These are phyloP conservation scores for Gorsachius goisagi DNA, from an alignment of 2,113 vertebrate species.

Conservation along the genomic window DNA sequence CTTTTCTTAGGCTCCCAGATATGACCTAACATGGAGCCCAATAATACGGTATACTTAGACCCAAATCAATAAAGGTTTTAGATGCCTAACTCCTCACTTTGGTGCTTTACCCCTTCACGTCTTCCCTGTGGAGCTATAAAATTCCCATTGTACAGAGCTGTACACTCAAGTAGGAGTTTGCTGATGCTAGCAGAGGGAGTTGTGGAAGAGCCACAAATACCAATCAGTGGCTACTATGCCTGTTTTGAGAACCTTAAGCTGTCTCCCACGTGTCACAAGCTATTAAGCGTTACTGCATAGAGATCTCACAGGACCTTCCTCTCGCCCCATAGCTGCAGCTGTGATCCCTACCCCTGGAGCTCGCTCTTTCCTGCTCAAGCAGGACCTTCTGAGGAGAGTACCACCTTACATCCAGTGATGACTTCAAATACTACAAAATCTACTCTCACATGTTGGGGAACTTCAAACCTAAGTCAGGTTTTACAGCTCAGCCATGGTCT, in stretches of 20 bases:
- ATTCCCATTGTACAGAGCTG: constrained; percentile 60
- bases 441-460: neutral
- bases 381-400: neutral
- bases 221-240: neutral
- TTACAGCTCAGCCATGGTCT: neutral
- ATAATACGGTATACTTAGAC: constrained; percentile 27
- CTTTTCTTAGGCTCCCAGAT: constrained; percentile 51
- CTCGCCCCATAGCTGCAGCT: neutral
- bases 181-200: constrained; percentile 30
- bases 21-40: constrained; percentile 44
- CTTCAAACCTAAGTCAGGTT: neutral
- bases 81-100: constrained; percentile 17
- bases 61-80: constrained; percentile 62
- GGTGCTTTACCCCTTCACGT: constrained; percentile 45
- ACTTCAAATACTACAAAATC: neutral
- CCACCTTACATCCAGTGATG: rapidly evolving
- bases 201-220: constrained; percentile 24
- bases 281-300: neutral
- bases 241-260: neutral
- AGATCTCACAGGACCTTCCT: neutral
- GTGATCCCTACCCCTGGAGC: neutral
- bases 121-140: constrained; percentile 56
- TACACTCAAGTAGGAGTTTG: constrained; percentile 39
- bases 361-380: neutral
- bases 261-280: neutral